A percentile compares a stretch with the other conserved stretches of the same genome.
Evolutionary conservation across 2,113 vertebrate genomes (phyloP).

Genomic region (Tamias sibiricus): DNA sequence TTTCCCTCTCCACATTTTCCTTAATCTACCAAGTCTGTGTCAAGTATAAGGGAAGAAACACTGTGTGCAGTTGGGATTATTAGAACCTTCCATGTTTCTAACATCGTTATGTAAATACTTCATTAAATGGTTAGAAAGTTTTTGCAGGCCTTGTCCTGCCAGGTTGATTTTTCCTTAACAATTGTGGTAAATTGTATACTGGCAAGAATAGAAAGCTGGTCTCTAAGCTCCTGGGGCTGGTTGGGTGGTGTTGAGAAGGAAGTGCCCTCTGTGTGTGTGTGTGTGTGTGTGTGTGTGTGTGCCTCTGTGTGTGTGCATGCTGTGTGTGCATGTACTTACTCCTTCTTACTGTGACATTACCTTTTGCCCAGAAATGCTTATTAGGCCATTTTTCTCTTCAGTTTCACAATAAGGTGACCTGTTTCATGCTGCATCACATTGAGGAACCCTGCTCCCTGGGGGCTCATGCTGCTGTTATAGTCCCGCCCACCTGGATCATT

Average conservation of each 20-base stretch:
- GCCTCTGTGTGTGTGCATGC: rapidly evolving
- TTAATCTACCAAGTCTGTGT: not conserved
- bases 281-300: too few relatives aligned
- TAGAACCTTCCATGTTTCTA: not conserved
- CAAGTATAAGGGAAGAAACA: not conserved
- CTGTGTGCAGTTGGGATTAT: not conserved
- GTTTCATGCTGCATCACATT: constrained; percentile 99
- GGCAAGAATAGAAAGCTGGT: not conserved
- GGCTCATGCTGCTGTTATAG: constrained; percentile 96
- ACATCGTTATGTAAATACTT: not conserved
- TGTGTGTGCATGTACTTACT: too few relatives aligned
- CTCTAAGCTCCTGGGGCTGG: not conserved
- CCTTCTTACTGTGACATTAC: not conserved
- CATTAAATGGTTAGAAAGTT: not conserved
- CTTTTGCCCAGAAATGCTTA: constrained; percentile 19
- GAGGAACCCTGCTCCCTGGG: constrained; percentile 98
- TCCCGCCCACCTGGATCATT: constrained; percentile 99
- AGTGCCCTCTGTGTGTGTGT: not conserved
- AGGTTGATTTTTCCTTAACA: not conserved
- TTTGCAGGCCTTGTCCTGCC: not conserved
- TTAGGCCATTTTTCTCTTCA: constrained; percentile 78
- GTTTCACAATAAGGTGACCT: constrained; percentile 99
- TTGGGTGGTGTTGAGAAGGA: not conserved
- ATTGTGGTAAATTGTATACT: not conserved
- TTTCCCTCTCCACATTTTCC: not conserved